Evolutionary conservation across 2,113 vertebrate genomes (phyloP).

Genomic region (Hippopotamus amphibius): DNA sequence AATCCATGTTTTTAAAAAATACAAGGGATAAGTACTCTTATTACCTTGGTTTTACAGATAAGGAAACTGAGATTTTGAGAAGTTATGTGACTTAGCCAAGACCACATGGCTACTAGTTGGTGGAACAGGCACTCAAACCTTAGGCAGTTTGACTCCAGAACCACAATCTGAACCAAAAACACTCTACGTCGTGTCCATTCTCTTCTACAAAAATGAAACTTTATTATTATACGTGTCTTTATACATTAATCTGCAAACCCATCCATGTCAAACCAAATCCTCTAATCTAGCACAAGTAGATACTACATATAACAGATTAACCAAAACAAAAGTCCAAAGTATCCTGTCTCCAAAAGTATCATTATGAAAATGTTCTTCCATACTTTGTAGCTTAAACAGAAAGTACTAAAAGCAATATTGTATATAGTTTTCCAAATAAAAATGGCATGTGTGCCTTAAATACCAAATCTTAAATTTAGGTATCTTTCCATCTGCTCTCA

Average conservation of each 20-base stretch:
- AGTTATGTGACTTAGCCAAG: neutral
- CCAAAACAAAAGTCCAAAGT: neutral
- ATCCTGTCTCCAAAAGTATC: neutral
- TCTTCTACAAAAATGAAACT: constrained; percentile 48
- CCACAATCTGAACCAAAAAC: neutral
- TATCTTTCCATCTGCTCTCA: neutral
- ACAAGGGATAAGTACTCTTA: neutral
- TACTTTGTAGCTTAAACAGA: neutral
- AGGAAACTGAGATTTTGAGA: constrained; percentile 6
- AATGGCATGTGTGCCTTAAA: neutral
- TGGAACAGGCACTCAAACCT: neutral
- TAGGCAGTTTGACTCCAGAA: neutral
- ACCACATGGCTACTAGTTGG: neutral
- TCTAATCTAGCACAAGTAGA: neutral
- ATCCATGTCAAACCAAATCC: constrained; percentile 24
- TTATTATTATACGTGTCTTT: neutral
- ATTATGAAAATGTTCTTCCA: neutral
- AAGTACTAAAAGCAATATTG: neutral
- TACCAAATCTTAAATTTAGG: neutral
- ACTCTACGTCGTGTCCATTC: neutral
- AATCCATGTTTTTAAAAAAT: neutral
- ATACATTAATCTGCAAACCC: neutral
- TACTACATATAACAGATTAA: neutral
- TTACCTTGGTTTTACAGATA: neutral
- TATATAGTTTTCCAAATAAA: neutral